Percentiles rank a stretch among this genome's conserved stretches.
Conservation (phyloP, 2,113 vertebrate species). For the Todiramphus chloris region DNA sequence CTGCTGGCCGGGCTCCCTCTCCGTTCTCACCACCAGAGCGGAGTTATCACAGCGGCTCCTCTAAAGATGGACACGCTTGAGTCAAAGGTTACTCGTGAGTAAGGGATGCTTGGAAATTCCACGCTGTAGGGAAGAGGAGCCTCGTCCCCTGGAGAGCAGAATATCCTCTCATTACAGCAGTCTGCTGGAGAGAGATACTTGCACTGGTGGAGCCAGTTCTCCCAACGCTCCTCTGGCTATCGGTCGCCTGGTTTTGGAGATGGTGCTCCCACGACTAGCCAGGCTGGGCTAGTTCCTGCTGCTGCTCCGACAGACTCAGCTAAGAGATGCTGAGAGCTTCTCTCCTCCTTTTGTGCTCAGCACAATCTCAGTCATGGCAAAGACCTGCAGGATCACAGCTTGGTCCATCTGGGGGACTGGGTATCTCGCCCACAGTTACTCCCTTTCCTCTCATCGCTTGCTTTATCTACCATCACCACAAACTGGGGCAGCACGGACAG, state of each 20-base stretch:
- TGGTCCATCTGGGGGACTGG: not conserved
- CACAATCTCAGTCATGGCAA: not conserved
- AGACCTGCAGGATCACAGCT: accelerated
- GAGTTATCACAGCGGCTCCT: not conserved
- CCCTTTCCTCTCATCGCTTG: not conserved
- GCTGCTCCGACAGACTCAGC: not conserved
- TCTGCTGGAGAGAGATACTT: not conserved
- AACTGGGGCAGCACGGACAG: not conserved
- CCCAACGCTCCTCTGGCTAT: accelerated
- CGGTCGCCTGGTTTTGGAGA: not conserved
- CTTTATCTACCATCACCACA: not conserved
- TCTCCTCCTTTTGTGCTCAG: not conserved
- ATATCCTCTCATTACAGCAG: not conserved
- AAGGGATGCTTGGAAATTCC: not conserved
- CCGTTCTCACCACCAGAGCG: not conserved
- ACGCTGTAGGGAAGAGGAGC: slow-evolving; percentile 8
- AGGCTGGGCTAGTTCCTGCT: not conserved
- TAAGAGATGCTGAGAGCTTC: not conserved
- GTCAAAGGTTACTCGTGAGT: not conserved
- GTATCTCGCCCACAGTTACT: accelerated
- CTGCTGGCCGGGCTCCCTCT: not conserved
- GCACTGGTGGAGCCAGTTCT: not conserved
- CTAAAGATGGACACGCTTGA: not conserved
- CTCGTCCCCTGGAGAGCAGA: not conserved
- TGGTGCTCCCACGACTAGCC: not conserved